Percentiles rank a stretch among this genome's conserved stretches.
Evolutionary conservation across 1,140 invertebrate species (phyloP).

Genomic region (Cotesia glomerata): DNA sequence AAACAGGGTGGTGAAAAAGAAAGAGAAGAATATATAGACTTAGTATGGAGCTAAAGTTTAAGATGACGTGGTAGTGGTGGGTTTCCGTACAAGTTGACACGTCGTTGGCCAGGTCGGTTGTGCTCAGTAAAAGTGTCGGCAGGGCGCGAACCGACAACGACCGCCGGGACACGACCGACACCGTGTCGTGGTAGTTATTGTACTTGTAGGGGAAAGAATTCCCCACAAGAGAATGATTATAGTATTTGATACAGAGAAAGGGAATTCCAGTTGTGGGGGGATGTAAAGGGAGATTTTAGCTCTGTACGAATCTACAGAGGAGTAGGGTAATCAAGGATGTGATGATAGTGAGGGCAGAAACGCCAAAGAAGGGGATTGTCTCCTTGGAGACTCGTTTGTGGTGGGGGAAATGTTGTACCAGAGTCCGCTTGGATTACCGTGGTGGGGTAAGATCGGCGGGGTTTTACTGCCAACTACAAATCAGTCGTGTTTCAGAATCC

Average conservation of each 20-base stretch:
- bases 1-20: not conserved
- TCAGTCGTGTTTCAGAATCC: conserved; percentile 49
- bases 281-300: not conserved
- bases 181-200: conserved; percentile 36
- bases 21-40: not conserved
- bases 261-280: not conserved
- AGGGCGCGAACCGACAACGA: conserved; percentile 53
- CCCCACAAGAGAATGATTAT: conserved; percentile 9
- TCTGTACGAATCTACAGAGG: too few species aligned
- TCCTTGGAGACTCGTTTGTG: conserved; percentile 35
- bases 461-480: conserved; percentile 34
- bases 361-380: not conserved
- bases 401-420: conserved; percentile 20
- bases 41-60: not conserved
- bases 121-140: conserved; percentile 51
- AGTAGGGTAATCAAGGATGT: not conserved
- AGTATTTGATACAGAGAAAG: not conserved
- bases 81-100: conserved; percentile 41
- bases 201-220: conserved; percentile 34
- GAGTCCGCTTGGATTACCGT: not conserved
- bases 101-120: conserved; percentile 50
- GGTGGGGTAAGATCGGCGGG: conserved; percentile 34
- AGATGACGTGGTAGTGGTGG: not conserved
- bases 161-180: conserved; percentile 49
- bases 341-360: not conserved